Evolutionary conservation across 2,797 vertebrate genomes (phyloP), one percentile per base, ranked within the genome.

Genomic region (Aselliscus stoliczkanus): DNA sequence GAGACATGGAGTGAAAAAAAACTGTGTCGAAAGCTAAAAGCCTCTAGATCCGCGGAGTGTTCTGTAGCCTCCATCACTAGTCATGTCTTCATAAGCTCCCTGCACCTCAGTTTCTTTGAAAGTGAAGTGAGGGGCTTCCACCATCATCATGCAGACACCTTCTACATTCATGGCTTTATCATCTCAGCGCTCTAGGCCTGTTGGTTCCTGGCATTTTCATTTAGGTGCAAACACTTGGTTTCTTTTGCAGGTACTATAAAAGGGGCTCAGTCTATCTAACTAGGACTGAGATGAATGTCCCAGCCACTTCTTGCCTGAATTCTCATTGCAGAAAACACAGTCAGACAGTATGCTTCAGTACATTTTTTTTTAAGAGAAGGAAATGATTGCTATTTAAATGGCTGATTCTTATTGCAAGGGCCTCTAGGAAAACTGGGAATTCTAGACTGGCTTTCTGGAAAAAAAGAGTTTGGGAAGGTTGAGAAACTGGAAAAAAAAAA

Each of bases 341-440:
- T 64, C 62, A 39, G 81, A 58, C 20, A 76, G 7, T 29, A 14
- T 0, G 3, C 50, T 37, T 58, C 12, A 3, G 31, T 13, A 18
- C 5, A 15, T 67, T 70, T 58, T 72, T 72, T 62, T 65, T 79
- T 25, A 95, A 91, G 64, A 70, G n/a, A 93, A 12, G 52, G 34
- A 83, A 92, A 75, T 27, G 50, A 12, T 80, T 89, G 64, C 70
- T 65, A 70, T 29, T 73, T 50, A 92, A 83, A 60, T 92, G 80
- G 69, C 50, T 62, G 50, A 62, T 82, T 94, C 29, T 50, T 88
- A 90, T 94, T 75, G 14, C 11, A 67, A 82, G 34, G 47, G 37
- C 21, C 14, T 77, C 67, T 7, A 75, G 62, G 73, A 93, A 93
- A 87, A 67, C 20, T 62, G 34, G 47, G 42, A 80, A 88, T 84